Evolutionary conservation across 2,888 invertebrate species (phyloP).

Genomic region (Andrena bucephala): DNA sequence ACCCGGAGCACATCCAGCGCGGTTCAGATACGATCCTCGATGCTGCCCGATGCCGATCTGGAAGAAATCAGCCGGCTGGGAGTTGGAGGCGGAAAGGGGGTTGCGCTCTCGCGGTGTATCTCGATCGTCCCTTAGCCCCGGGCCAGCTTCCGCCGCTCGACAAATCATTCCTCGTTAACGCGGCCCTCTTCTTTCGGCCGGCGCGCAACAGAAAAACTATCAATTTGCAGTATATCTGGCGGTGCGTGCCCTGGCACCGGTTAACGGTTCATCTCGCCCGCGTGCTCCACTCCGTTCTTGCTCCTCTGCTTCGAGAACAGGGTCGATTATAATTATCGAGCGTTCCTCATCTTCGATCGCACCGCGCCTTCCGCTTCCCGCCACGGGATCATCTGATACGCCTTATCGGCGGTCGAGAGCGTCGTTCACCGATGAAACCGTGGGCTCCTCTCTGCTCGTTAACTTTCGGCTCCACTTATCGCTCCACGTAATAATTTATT

Average conservation of each 20-base stretch:
- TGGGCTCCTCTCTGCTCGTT: constrained; percentile 10
- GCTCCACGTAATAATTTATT: constrained; percentile 40
- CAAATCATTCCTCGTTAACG: constrained; percentile 81
- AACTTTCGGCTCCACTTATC: constrained; percentile 33
- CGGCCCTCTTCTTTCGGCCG: constrained; percentile 49
- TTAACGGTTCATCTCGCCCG: constrained; percentile 55
- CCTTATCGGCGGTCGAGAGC: constrained; percentile 23
- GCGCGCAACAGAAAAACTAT: constrained; percentile 70
- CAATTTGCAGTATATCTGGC: constrained; percentile 71
- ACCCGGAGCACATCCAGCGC: not conserved
- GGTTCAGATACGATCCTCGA: constrained; percentile 1
- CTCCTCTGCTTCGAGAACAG: no score
- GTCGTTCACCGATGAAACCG: not conserved
- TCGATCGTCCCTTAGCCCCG: constrained; percentile 38
- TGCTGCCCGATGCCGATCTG: not conserved
- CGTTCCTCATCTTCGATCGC: constrained; percentile 46
- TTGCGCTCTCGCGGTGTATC: constrained; percentile 31
- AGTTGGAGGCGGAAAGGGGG: constrained; percentile 22
- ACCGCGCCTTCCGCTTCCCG: constrained; percentile 35
- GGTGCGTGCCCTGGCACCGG: constrained; percentile 38
- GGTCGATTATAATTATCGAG: constrained; percentile 24
- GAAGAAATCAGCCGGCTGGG: not conserved
- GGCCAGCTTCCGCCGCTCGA: constrained; percentile 64
- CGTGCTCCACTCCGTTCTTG: not conserved
- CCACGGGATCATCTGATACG: constrained; percentile 40